Conservation (phyloP, 2,888 invertebrate genomes). For the Neuroscelio doddi region DNA sequence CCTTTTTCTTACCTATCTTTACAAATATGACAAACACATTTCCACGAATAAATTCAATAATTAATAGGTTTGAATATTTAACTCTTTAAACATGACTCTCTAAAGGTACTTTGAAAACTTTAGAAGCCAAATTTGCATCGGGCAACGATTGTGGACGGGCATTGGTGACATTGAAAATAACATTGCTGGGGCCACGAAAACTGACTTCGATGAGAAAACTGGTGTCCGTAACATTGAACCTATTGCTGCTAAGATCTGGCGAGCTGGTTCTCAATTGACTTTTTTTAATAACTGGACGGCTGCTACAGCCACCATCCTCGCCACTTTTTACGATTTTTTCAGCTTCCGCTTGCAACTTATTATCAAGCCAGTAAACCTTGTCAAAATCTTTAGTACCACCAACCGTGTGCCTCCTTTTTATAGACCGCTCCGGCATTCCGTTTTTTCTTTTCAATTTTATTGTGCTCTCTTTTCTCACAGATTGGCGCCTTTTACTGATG, state of each 20-base stretch:
- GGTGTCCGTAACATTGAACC: conserved; percentile 63
- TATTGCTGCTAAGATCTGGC: conserved; percentile 75
- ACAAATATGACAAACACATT: no score
- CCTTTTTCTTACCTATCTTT: no score
- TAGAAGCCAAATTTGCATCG: conserved; percentile 71
- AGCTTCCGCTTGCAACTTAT: conserved; percentile 73
- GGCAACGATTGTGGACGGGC: conserved; percentile 74
- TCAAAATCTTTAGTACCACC: conserved; percentile 93
- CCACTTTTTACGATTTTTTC: conserved; percentile 72
- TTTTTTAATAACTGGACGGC: conserved; percentile 69
- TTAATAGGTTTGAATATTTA: no score
- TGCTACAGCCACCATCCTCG: conserved; percentile 61
- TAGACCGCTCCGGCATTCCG: conserved; percentile 86
- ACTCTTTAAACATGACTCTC: conserved; percentile 75
- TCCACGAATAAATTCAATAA: no score
- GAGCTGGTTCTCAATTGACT: conserved; percentile 77
- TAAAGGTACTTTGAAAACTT: conserved; percentile 75
- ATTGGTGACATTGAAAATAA: conserved; percentile 74
- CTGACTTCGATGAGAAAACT: conserved; percentile 74
- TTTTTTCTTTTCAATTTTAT: conserved; percentile 83
- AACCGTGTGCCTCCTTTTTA: conserved; percentile 92
- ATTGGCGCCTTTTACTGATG: conserved; percentile 79
- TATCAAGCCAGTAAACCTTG: conserved; percentile 76
- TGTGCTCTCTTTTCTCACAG: conserved; percentile 73
- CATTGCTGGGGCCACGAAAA: conserved; percentile 73